These are phyloP conservation scores for Pelmatolapia mariae DNA, from an alignment of 2,113 vertebrate species.

Conservation along the genomic window DNA sequence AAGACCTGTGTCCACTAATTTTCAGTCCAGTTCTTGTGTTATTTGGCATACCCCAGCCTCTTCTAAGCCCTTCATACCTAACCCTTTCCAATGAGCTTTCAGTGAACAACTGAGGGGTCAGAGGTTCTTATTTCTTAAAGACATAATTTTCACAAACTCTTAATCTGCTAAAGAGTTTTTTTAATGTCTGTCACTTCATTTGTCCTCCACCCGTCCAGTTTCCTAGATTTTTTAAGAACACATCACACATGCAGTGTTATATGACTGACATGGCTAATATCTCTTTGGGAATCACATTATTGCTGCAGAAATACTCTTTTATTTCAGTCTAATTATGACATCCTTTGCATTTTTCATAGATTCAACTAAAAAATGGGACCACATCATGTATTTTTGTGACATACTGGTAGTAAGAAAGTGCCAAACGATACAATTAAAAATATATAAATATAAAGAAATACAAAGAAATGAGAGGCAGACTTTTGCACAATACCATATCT, in stretches of 20 bases:
- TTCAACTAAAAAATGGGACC: neutral
- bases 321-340: neutral
- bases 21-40: neutral
- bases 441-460: neutral
- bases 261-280: neutral
- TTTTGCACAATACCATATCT: neutral
- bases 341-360: neutral
- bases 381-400: neutral
- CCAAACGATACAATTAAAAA: neutral
- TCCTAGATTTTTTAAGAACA: neutral
- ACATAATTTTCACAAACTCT: neutral
- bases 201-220: accelerated
- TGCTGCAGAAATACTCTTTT: neutral
- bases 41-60: neutral
- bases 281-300: neutral
- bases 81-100: neutral
- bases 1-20: neutral
- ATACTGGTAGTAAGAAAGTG: neutral
- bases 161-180: neutral
- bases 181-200: neutral
- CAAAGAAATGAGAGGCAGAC: neutral
- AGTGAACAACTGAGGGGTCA: neutral
- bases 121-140: neutral
- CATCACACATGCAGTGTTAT: neutral
- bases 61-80: neutral